Percentiles rank a stretch among this genome's conserved stretches.
Evolutionary conservation across 1,140 invertebrate species (phyloP).

Genomic region (Drosophila rufa): DNA sequence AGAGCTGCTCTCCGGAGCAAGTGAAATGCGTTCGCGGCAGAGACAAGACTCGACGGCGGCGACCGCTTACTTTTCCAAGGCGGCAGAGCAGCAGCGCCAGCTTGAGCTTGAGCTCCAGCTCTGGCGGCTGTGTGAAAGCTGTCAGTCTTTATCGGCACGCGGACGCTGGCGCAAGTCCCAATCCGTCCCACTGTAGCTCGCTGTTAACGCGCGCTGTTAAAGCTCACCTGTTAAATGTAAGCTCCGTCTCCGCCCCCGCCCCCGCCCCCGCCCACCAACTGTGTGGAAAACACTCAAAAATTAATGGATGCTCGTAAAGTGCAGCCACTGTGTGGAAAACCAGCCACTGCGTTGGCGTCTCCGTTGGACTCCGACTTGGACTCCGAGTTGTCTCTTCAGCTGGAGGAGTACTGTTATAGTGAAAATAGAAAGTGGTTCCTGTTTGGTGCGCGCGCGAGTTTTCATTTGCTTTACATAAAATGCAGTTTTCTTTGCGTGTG

Average conservation of each 20-base stretch:
- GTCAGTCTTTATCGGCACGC: slow-evolving; percentile 74
- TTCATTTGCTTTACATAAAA: slow-evolving; percentile 82
- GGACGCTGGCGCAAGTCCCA: slow-evolving; percentile 62
- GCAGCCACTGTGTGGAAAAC: slow-evolving; percentile 62
- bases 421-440: slow-evolving; percentile 85
- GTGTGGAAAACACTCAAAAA: slow-evolving; percentile 38
- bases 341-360: slow-evolving; percentile 39
- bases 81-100: slow-evolving; percentile 44
- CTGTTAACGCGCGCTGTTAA: slow-evolving; percentile 48
- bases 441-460: slow-evolving; percentile 78
- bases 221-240: too few species aligned
- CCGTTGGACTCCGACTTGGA: slow-evolving; percentile 17
- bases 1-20: slow-evolving; percentile 60
- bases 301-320: slow-evolving; percentile 59
- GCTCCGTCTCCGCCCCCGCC: slow-evolving; percentile 9
- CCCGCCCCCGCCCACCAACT: not conserved
- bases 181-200: slow-evolving; percentile 23
- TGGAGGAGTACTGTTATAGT: slow-evolving; percentile 78
- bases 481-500: slow-evolving; percentile 54
- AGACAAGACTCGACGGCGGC: slow-evolving; percentile 12
- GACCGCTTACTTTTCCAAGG: slow-evolving; percentile 77
- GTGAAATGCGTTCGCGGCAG: slow-evolving; percentile 72
- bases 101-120: slow-evolving; percentile 23
- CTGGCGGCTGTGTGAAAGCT: slow-evolving; percentile 69
- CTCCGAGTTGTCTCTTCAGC: slow-evolving; percentile 33